phyloP scores from a whole-genome alignment of 2,797 vertebrate genomes.

The Trachurus trachurus region DNA sequence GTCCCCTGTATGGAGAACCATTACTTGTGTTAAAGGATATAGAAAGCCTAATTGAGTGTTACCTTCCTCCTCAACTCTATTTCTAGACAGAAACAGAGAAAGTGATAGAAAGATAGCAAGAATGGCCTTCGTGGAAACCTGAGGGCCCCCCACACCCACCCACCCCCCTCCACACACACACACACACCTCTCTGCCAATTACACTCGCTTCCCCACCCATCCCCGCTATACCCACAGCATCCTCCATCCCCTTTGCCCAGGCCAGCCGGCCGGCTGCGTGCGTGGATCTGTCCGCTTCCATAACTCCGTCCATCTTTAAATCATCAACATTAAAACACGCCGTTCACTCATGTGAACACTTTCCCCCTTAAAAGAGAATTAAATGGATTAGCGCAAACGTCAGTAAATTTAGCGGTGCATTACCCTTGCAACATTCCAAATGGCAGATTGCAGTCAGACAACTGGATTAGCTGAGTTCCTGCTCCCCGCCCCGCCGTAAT shows the following conservation, averaged over 20 bases:
- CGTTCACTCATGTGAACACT: conserved; percentile 82
- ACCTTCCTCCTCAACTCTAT: conserved; percentile 68
- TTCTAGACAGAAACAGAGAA: conserved; percentile 52
- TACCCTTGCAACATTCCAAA: conserved; percentile 78
- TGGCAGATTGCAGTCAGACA: conserved; percentile 70
- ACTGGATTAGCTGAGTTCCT: conserved; percentile 72
- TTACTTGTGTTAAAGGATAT: conserved; percentile 78
- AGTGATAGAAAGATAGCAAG: conserved; percentile 44
- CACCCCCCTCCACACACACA: background rate
- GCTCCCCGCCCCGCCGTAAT: conserved; percentile 43
- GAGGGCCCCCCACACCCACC: background rate
- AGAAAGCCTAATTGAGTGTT: conserved; percentile 79
- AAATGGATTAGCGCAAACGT: conserved; percentile 86
- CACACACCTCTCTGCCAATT: conserved; percentile 14
- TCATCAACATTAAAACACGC: conserved; percentile 81
- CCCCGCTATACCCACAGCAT: conserved; percentile 22
- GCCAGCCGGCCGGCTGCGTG: conserved; percentile 27
- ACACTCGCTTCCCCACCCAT: conserved; percentile 16
- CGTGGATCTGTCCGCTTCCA: conserved; percentile 69
- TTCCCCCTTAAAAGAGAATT: conserved; percentile 86
- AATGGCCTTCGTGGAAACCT: conserved; percentile 46
- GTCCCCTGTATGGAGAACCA: conserved; percentile 71
- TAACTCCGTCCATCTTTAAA: conserved; percentile 79
- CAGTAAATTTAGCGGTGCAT: conserved; percentile 82
- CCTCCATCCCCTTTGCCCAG: conserved; percentile 16